Base-by-base conservation (phyloP, 2,888 invertebrate genomes). In the Diogma glabrata region DNA sequence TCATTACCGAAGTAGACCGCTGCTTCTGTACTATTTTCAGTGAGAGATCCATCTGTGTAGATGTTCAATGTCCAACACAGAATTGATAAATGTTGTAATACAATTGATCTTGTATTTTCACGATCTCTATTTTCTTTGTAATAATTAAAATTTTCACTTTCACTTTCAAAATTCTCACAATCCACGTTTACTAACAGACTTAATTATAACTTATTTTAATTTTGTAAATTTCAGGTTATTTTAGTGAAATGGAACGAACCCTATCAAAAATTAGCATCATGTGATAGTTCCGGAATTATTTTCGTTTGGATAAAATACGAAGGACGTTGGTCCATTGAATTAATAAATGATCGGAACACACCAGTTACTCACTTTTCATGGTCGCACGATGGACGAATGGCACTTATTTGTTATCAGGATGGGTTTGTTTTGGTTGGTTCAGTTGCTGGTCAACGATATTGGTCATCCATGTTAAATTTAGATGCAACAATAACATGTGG, bases 271-370 rank as follows among this genome's bases (percentile, higher is more conserved):
- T 73, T 97, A 60, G 96, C 96, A 6, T 94, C 95, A 5, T 97
- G 96, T 72, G 97, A 97, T 75, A 88, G 89, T 63, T 90, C 91
- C 3, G 96, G 97, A 2, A 92, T 97, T 52, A 97, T 97, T 66
- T 97, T 97, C 71, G 96, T 99, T 22, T 99, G 97, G 97, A 95
- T 97, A 64, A 95, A 96, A 69, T 96, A 96, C 71, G 97, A 99
- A 67, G 96, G 94, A 38, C 80, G 96, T 43, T 99, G 97, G 97
- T 94, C 94, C 59, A 96, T 99, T 62, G 97, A 99, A 72, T 77
- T 99, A 58, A 97, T 99, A 69, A 99, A 99, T 71, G 97, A 99
- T 72, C 77, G 97, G 40, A 95, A 89, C 66, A 95, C 92, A 1
- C 92, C 94, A 43, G 95, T 96, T 54, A 95, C 94, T 16, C 94